Base-by-base conservation (phyloP, 2,797 vertebrate species). In the Prionace glauca region DNA sequence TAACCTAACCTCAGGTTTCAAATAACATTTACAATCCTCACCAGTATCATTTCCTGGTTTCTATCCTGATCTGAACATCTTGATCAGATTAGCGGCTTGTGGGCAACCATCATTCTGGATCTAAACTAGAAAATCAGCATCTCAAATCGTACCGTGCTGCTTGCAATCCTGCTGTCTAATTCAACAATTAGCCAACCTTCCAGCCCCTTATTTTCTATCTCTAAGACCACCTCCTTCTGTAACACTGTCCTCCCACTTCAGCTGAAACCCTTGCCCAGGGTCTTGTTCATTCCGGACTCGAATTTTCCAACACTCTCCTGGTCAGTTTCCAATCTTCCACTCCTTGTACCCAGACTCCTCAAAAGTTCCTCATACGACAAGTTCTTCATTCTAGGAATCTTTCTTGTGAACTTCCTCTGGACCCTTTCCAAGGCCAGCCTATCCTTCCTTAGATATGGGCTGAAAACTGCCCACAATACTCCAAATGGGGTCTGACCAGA, bases 1-100 rank as follows among this genome's bases (percentile, higher is more conserved):
- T 14, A 60, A 90, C 87, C 87, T 90, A 60, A 90, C 62, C 50
- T 90, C 87, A 90, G 87, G 87, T 62, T 90, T 90, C 87, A 62
- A 50, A 62, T 90, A 29, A 14, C 56, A 90, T 11, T 60, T 60
- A 90, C 29, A 90, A 90, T 65, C 60, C 50, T 90, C 11, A 16
- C 32, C 8, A 62, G 3, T n/a, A 29, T 90, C 60, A 26, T 65
- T 90, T 56, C 87, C 29, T 84, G 79, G 77, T 81, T 81, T 74
- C n/a, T 41, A 81, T n/a, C 74, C 32, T n/a, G n/a, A 56, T 18
- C 26, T 90, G 56, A 90, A 62, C 56, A 14, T n/a, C 87, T 62
- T n/a, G 32, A 62, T 62, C 60, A 45, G 36, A 45, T 84, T 84
- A 45, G 10, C 18, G 22, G 36, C 79, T 84, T 84, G 26, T 62